phyloP scores from a whole-genome alignment of 2,113 vertebrate species.

The Nipponia nippon region DNA sequence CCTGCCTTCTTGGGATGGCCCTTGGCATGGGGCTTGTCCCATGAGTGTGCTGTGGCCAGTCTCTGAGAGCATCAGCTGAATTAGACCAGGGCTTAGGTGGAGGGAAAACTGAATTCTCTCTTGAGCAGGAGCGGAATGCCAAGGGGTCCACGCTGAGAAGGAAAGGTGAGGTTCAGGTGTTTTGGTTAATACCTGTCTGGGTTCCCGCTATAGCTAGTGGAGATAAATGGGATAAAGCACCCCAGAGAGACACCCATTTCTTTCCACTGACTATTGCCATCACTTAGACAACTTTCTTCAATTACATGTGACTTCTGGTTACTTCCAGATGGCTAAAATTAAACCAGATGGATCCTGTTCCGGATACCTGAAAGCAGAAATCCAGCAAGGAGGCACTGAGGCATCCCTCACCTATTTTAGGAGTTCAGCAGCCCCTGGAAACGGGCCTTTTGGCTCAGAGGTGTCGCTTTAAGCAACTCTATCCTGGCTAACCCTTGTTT shows the following conservation, averaged over 20 bases:
- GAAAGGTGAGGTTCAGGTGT: not conserved
- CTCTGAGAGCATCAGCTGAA: not conserved
- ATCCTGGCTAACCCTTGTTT: not conserved
- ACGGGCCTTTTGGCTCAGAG: not conserved
- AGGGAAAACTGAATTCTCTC: not conserved
- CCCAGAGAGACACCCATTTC: not conserved
- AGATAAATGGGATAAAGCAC: not conserved
- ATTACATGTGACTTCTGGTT: not conserved
- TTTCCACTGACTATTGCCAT: not conserved
- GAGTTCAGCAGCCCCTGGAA: not conserved
- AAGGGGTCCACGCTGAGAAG: not conserved
- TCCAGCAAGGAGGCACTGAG: not conserved
- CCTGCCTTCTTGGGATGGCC: not conserved
- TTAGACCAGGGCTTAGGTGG: not conserved
- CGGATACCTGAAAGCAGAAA: not conserved
- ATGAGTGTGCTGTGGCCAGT: rapidly evolving
- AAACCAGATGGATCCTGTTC: not conserved
- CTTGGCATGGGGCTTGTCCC: not conserved
- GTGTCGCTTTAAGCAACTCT: not conserved
- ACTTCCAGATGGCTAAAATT: not conserved
- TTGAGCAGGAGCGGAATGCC: not conserved
- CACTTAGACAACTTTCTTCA: not conserved
- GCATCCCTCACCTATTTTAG: not conserved
- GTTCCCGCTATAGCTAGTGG: rapidly evolving
- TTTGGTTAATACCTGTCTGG: not conserved